phyloP scores from a whole-genome alignment of 1,140 invertebrate species.

The Mylabris phalerata region DNA sequence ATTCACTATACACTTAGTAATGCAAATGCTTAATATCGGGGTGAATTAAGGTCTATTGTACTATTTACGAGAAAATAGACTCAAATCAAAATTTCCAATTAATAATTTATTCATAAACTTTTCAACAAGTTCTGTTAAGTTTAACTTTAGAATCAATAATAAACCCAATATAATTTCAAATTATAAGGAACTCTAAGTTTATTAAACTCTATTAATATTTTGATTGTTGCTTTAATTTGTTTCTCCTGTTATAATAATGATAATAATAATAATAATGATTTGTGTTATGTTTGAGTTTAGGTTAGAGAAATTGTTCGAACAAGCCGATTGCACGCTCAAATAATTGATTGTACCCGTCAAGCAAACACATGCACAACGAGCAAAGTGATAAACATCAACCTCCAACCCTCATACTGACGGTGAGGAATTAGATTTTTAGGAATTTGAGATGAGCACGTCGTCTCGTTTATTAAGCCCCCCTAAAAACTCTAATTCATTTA shows the following conservation, averaged over 20 bases:
- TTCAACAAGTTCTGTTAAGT: slow-evolving; percentile 2
- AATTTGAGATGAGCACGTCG: background rate
- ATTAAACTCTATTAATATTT: no score
- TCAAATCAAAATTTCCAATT: slow-evolving; percentile 10
- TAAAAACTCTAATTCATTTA: no score
- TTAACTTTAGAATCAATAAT: background rate
- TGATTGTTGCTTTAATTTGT: no score
- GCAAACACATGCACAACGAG: slow-evolving; percentile 16
- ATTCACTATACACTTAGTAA: slow-evolving; percentile 13
- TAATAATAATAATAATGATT: background rate
- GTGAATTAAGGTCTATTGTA: slow-evolving; percentile 10
- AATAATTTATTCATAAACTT: slow-evolving; percentile 12
- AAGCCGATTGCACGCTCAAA: slow-evolving; percentile 17
- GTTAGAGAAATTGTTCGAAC: slow-evolving; percentile 16
- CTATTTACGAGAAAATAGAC: background rate
- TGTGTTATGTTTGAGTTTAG: slow-evolving; percentile 6
- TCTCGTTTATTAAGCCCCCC: background rate
- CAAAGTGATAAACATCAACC: slow-evolving; percentile 17
- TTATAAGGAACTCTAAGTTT: no score
- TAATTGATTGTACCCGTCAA: slow-evolving; percentile 21
- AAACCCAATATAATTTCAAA: no score
- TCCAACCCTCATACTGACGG: slow-evolving; percentile 6
- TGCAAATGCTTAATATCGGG: slow-evolving; percentile 12
- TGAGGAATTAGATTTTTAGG: slow-evolving; percentile 10
- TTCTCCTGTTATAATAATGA: no score